Percentiles rank a stretch among this genome's conserved stretches.
These are phyloP conservation scores for Peromyscus melanophrys DNA, from an alignment of 2,797 vertebrate species.

Conservation along the genomic window DNA sequence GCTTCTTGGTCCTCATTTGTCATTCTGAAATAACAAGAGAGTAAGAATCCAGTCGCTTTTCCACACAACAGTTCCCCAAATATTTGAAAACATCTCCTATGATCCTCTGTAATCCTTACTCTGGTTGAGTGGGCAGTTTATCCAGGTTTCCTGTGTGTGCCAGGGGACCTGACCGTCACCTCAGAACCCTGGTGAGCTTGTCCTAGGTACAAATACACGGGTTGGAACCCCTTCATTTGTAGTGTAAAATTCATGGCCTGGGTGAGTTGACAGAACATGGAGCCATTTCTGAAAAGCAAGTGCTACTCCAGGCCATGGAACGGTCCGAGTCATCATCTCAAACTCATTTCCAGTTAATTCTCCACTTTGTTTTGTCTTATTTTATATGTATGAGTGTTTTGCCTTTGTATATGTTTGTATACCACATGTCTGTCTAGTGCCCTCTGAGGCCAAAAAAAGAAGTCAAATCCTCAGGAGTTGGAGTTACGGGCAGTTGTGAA, in stretches of 20 bases:
- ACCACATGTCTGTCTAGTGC: neutral
- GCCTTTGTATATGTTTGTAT: neutral
- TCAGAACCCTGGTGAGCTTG: neutral
- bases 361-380: neutral
- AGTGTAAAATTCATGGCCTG: neutral
- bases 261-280: neutral
- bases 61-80: neutral
- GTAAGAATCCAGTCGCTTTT: neutral
- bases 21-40: neutral
- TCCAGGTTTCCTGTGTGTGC: neutral
- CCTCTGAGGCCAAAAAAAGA: neutral
- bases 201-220: fast-evolving
- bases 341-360: neutral
- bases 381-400: neutral
- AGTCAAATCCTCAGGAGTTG: neutral
- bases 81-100: neutral
- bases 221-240: neutral
- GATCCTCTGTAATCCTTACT: neutral
- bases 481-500: neutral
- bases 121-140: neutral
- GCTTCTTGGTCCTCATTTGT: neutral
- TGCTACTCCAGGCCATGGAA: neutral
- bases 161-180: neutral
- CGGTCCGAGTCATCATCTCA: neutral
- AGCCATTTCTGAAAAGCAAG: neutral